Percentiles rank a stretch among this genome's conserved stretches.
Conservation (phyloP, 2,888 invertebrate species). For the Adela reaumurella region DNA sequence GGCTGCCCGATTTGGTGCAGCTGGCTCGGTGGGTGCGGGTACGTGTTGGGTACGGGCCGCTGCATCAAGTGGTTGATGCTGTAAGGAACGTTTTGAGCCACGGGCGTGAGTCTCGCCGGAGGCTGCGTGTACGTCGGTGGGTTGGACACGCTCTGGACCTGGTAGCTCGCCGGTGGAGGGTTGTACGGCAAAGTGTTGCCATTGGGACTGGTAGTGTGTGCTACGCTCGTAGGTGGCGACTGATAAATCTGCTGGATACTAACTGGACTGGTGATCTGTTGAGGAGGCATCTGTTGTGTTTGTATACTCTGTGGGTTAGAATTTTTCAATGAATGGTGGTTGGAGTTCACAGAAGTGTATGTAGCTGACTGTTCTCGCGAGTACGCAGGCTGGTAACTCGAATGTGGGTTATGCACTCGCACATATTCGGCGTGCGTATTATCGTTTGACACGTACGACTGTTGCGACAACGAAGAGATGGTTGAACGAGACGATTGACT, state of each 20-base stretch:
- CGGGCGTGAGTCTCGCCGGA: conserved; percentile 38
- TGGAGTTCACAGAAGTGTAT: neutral
- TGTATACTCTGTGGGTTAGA: conserved; percentile 12
- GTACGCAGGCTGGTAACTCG: conserved; percentile 33
- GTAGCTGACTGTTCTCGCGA: conserved; percentile 21
- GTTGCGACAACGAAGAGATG: conserved; percentile 46
- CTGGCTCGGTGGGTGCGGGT: conserved; percentile 35
- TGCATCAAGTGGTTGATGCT: conserved; percentile 26
- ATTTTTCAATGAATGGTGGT: neutral
- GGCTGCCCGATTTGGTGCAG: conserved; percentile 30
- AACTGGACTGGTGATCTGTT: conserved; percentile 4
- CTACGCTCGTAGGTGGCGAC: conserved; percentile 26
- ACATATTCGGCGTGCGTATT: conserved; percentile 35
- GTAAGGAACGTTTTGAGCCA: conserved; percentile 25
- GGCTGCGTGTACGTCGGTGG: conserved; percentile 45
- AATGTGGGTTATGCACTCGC: conserved; percentile 33
- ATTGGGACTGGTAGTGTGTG: conserved; percentile 20
- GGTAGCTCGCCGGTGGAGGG: conserved; percentile 34
- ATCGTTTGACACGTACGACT: conserved; percentile 32
- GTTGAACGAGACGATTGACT: conserved; percentile 51
- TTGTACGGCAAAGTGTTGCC: conserved; percentile 38
- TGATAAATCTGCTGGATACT: conserved; percentile 36
- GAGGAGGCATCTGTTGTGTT: conserved; percentile 16
- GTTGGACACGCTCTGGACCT: conserved; percentile 30
- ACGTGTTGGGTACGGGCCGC: conserved; percentile 34